Evolutionary conservation across 2,888 invertebrate genomes (phyloP).

Genomic region (Cantharis rufa): DNA sequence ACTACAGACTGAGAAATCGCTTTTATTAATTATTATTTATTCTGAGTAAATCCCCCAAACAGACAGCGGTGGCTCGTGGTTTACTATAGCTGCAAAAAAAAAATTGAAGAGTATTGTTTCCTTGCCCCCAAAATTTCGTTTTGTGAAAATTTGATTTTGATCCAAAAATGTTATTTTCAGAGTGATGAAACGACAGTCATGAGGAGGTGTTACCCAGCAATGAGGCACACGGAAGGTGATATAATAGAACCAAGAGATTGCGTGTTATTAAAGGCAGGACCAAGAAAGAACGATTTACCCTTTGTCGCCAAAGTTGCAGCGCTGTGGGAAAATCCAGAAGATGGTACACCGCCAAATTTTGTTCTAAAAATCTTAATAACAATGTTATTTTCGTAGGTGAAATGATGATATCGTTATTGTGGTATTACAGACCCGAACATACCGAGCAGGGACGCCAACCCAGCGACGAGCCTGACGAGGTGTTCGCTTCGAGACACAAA

Average conservation of each 20-base stretch:
- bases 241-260: slow-evolving; percentile 86
- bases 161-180: slow-evolving; percentile 54
- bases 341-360: slow-evolving; percentile 66
- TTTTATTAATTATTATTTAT: no score
- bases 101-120: no score
- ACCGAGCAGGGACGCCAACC: slow-evolving; percentile 85
- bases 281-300: slow-evolving; percentile 82
- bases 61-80: no score
- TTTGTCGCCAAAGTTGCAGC: slow-evolving; percentile 94
- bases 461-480: slow-evolving; percentile 84
- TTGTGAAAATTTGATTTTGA: no score
- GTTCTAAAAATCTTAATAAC: slow-evolving; percentile 24
- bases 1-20: no score
- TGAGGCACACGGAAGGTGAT: slow-evolving; percentile 88
- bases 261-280: slow-evolving; percentile 86
- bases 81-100: no score
- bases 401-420: slow-evolving; percentile 95
- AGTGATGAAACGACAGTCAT: slow-evolving; percentile 75
- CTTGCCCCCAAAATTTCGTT: no score
- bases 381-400: slow-evolving; percentile 69
- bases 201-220: slow-evolving; percentile 86
- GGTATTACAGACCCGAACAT: slow-evolving; percentile 98
- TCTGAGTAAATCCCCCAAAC: no score
- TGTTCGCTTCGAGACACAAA: slow-evolving; percentile 93
- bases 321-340: slow-evolving; percentile 92